Conservation (phyloP, 1,140 invertebrate genomes). For the Diachasma alloeum region DNA sequence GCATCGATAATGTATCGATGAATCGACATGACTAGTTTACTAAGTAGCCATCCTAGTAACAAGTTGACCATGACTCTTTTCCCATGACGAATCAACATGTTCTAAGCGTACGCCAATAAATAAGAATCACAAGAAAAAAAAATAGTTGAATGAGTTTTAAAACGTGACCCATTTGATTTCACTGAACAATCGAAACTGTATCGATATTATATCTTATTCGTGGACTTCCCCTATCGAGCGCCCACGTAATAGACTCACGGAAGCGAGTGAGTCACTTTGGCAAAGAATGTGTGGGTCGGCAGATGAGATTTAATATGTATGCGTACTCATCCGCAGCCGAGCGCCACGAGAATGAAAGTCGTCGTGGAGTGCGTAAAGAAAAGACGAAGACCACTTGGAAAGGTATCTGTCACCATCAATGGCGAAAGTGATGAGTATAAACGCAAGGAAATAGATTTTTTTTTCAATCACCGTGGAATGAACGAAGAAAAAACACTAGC, state of each 20-base stretch:
- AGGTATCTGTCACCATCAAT: slow-evolving; percentile 16
- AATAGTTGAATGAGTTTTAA: neutral
- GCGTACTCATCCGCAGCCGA: slow-evolving; percentile 6
- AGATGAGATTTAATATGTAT: slow-evolving; percentile 36
- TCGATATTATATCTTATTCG: neutral
- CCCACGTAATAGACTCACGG: neutral
- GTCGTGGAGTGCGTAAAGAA: neutral
- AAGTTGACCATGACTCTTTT: slow-evolving; percentile 29
- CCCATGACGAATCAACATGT: slow-evolving; percentile 13
- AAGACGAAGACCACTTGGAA: neutral
- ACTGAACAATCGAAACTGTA: neutral
- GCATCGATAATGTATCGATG: slow-evolving; percentile 24
- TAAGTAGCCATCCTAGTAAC: slow-evolving; percentile 24
- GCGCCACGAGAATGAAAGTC: slow-evolving; percentile 18
- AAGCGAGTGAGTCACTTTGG: slow-evolving; percentile 21
- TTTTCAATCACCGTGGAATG: neutral
- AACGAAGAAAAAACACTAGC: neutral
- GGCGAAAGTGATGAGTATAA: slow-evolving; percentile 13
- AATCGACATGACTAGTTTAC: slow-evolving; percentile 24
- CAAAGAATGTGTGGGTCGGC: slow-evolving; percentile 18
- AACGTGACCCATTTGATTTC: neutral
- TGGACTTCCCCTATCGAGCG: neutral
- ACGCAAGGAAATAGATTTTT: neutral
- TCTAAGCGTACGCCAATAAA: neutral
- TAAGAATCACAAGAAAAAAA: neutral